Evolutionary conservation across 2,113 vertebrate species (phyloP).

Genomic region (Plecotus auritus): DNA sequence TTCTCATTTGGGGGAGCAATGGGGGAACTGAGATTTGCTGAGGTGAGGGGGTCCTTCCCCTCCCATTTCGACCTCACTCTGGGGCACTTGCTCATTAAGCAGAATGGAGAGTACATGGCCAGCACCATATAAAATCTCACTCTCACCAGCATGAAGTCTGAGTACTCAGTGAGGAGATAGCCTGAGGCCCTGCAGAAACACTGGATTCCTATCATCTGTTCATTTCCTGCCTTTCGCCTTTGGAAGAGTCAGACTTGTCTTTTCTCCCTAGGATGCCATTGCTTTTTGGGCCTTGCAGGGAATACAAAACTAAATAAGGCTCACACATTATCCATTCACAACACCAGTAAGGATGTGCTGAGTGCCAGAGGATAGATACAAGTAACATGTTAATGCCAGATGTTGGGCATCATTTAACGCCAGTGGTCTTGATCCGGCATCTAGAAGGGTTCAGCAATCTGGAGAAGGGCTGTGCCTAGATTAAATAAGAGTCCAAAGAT

Average conservation of each 20-base stretch:
- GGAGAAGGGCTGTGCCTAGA: too few species aligned
- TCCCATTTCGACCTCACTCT: neutral
- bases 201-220: neutral
- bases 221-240: neutral
- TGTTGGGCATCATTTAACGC: too few species aligned
- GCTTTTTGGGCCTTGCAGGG: neutral
- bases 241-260: neutral
- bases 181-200: neutral
- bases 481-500: too few species aligned
- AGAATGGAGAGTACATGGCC: neutral
- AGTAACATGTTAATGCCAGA: neutral
- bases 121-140: neutral
- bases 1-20: neutral
- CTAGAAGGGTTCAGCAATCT: too few species aligned
- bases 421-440: too few species aligned
- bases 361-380: neutral
- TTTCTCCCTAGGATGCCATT: neutral
- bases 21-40: neutral
- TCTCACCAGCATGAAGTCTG: neutral
- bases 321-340: neutral
- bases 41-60: fast-evolving
- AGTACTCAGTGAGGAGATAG: neutral
- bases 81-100: neutral
- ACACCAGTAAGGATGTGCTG: neutral
- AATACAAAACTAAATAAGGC: neutral